Base-by-base conservation (phyloP, 1,140 invertebrate genomes). In the Cataglyphis hispanica region DNA sequence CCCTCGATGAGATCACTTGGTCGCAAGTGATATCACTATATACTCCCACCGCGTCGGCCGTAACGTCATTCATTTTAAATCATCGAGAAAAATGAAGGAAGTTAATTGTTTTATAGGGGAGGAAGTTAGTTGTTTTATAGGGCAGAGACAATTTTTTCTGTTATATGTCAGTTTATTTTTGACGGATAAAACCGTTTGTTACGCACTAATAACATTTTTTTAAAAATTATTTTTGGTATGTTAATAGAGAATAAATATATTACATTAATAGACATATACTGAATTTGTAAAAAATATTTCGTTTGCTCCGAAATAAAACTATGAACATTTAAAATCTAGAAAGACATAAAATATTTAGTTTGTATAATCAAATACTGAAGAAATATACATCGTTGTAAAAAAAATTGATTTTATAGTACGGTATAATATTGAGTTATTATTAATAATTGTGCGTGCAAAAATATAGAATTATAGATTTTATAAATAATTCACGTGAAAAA, bases 1-100 rank as follows among this genome's bases (percentile, higher is more conserved):
- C 67, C 67, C 50, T 46, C 66, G 22, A 31, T 83, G 78, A 83
- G 67, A 61, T 83, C 67, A 83, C 67, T 81, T 60, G 67, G 8
- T 60, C 31, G 37, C 53, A 60, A 74, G 40, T 83, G 78, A 83
- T 83, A 69, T 83, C 78, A 83, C 53, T 31, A 8, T 27, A 13
- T 13, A 70, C 2, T 43, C 6, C 11, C 37, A 10, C 40, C 19
- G 37, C 67, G 53, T 74, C 53, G 53, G 27, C 8, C 8, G 53
- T 31, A 74, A 5, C 78, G 78, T 83, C 78, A 74, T 74, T 43
- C 25, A 43, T 16, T 37, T 72, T 83, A 61, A 60, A 61, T 0
- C 27, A 58, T 34, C 66, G 37, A 81, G 27, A 13, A 40, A 83
- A 72, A 72, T 60, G 25, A 70, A 72, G 5, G 16, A 40, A 70